Evolutionary conservation across 2,888 invertebrate genomes (phyloP).

Genomic region (Eristalis arbustorum): DNA sequence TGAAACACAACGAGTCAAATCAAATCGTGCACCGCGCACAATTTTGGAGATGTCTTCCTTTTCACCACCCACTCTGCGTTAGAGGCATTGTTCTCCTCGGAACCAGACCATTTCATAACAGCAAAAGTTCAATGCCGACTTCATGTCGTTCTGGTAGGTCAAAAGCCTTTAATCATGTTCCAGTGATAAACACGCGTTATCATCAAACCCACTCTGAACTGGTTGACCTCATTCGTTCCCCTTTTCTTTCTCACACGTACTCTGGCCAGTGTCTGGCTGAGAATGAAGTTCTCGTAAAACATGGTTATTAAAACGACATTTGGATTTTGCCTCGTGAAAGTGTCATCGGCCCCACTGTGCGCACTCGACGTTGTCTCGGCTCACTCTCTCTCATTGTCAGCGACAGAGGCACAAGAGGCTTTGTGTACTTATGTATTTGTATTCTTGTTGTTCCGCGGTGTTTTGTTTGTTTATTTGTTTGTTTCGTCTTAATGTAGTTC

Average conservation of each 20-base stretch:
- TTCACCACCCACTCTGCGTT: too few species aligned
- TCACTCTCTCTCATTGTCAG: not conserved
- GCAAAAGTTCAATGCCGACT: not conserved
- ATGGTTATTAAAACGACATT: not conserved
- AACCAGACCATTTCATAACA: not conserved
- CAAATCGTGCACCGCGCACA: too few species aligned
- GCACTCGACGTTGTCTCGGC: not conserved
- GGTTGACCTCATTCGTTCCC: not conserved
- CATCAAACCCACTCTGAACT: not conserved
- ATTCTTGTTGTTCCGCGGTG: not conserved
- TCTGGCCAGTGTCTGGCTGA: not conserved
- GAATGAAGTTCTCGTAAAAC: not conserved
- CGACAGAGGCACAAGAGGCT: not conserved
- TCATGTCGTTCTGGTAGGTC: not conserved
- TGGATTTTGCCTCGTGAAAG: not conserved
- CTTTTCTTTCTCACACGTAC: not conserved
- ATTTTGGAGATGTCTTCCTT: too few species aligned
- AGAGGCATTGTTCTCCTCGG: too few species aligned
- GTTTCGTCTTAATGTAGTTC: not conserved
- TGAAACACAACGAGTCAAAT: too few species aligned
- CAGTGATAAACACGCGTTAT: not conserved
- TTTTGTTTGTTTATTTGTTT: conserved; percentile 18
- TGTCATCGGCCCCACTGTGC: conserved; percentile 41
- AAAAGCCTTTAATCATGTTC: not conserved
- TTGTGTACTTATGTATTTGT: conserved; percentile 4